phyloP scores from a whole-genome alignment of 2,888 invertebrate species.

The Diarsia rubi region DNA sequence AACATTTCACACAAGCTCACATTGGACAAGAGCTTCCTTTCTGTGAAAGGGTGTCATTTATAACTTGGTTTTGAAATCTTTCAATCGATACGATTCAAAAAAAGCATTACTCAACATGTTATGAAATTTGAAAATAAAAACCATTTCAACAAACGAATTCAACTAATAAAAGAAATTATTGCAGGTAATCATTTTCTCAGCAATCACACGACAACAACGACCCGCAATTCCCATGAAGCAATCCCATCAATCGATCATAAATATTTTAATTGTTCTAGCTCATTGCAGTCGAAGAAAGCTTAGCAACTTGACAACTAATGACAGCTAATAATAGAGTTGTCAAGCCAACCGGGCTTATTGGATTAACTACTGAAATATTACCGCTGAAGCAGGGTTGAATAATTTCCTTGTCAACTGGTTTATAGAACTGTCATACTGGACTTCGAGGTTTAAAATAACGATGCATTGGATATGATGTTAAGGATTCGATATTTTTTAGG shows the following conservation, averaged over 20 bases:
- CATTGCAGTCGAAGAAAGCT: slow-evolving; percentile 36
- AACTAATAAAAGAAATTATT: background rate
- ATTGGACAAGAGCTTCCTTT: too few species aligned
- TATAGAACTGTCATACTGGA: background rate
- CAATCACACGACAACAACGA: background rate
- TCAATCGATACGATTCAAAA: too few species aligned
- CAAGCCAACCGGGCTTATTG: slow-evolving; percentile 29
- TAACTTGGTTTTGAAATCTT: background rate
- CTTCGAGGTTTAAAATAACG: background rate
- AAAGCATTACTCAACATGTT: background rate
- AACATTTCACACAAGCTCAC: too few species aligned
- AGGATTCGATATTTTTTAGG: background rate
- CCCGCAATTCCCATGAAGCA: background rate
- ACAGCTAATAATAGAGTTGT: slow-evolving; percentile 52
- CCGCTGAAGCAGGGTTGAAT: slow-evolving; percentile 13
- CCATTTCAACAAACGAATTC: background rate
- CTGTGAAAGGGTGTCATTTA: background rate
- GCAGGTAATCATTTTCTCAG: background rate
- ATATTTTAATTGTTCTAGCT: slow-evolving; percentile 50
- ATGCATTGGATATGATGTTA: background rate
- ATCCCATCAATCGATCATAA: slow-evolving; percentile 9
- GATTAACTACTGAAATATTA: slow-evolving; percentile 47
- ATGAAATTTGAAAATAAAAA: background rate
- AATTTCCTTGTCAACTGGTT: slow-evolving; percentile 32
- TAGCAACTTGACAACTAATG: slow-evolving; percentile 44